These are phyloP conservation scores for Hephaestus fuliginosus DNA, from an alignment of 2,797 vertebrate species.

Conservation along the genomic window DNA sequence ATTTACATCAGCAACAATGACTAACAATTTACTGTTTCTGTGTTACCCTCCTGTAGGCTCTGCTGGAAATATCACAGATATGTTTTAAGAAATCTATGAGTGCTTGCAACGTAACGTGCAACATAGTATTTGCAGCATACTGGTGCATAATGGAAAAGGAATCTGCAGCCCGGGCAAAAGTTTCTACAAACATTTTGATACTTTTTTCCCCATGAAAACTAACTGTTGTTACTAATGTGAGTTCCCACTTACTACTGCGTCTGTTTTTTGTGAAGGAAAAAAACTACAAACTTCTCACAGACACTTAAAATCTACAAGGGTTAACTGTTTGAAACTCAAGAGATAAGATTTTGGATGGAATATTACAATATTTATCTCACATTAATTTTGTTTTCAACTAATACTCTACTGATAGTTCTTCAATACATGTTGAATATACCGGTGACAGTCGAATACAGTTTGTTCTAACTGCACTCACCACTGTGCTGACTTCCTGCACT, in stretches of 20 bases:
- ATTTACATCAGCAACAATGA: neutral
- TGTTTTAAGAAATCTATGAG: neutral
- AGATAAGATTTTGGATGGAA: neutral
- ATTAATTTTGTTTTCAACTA: neutral
- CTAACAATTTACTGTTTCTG: neutral
- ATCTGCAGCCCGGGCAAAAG: neutral
- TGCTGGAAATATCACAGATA: too few relatives aligned
- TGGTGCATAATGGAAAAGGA: neutral
- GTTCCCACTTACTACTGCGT: neutral
- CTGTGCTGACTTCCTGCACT: slow-evolving; percentile 98
- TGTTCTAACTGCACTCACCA: slow-evolving; percentile 84
- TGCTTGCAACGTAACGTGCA: neutral
- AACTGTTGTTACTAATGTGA: neutral
- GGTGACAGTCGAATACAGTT: neutral
- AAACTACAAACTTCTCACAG: neutral
- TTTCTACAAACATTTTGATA: neutral
- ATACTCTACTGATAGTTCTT: neutral
- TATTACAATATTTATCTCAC: neutral
- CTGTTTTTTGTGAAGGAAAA: slow-evolving; percentile 1
- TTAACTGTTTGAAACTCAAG: neutral
- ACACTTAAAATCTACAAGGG: neutral
- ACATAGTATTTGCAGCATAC: neutral
- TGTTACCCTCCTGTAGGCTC: neutral
- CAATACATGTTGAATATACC: neutral
- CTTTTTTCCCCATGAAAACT: neutral